These are phyloP conservation scores for Isotomurus palustris DNA, from an alignment of 2,888 invertebrate species.

Conservation along the genomic window DNA sequence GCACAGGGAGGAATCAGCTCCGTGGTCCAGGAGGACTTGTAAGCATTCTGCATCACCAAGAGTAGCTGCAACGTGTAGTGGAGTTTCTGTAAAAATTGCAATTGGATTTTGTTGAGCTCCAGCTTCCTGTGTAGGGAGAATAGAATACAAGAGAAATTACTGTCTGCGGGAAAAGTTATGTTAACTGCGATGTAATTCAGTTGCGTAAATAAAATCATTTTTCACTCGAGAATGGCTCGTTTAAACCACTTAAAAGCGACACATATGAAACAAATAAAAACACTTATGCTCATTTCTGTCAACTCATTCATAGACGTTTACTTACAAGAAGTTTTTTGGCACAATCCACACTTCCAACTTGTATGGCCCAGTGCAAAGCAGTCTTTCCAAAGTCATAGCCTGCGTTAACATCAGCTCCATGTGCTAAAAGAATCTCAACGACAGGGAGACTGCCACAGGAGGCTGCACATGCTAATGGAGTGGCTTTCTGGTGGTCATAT, in stretches of 20 bases:
- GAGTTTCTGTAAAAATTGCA: slow-evolving; percentile 59
- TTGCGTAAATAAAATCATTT: background rate
- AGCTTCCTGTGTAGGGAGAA: slow-evolving; percentile 56
- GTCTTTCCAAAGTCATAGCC: slow-evolving; percentile 42
- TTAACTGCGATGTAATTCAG: too few relatives aligned
- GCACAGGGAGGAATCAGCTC: slow-evolving; percentile 57
- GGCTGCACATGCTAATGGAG: slow-evolving; percentile 39
- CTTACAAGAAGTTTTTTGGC: slow-evolving; percentile 61
- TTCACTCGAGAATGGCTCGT: background rate
- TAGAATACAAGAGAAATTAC: background rate
- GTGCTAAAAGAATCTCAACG: slow-evolving; percentile 63
- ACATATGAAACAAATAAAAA: background rate
- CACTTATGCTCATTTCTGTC: background rate
- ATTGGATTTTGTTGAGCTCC: slow-evolving; percentile 70
- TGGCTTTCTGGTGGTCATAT: slow-evolving; percentile 37
- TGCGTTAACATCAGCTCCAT: slow-evolving; percentile 63
- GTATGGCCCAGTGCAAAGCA: slow-evolving; percentile 68
- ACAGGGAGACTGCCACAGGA: slow-evolving; percentile 63
- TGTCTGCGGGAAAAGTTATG: background rate
- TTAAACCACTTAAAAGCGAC: background rate
- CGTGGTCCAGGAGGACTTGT: slow-evolving; percentile 67
- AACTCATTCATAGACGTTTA: too few relatives aligned
- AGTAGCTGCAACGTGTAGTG: slow-evolving; percentile 66
- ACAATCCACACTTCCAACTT: slow-evolving; percentile 70
- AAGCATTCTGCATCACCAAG: slow-evolving; percentile 62